Percentiles rank a stretch among this genome's conserved stretches.
Evolutionary conservation across 1,140 invertebrate species (phyloP).

Genomic region (Tetramorium alpestre): DNA sequence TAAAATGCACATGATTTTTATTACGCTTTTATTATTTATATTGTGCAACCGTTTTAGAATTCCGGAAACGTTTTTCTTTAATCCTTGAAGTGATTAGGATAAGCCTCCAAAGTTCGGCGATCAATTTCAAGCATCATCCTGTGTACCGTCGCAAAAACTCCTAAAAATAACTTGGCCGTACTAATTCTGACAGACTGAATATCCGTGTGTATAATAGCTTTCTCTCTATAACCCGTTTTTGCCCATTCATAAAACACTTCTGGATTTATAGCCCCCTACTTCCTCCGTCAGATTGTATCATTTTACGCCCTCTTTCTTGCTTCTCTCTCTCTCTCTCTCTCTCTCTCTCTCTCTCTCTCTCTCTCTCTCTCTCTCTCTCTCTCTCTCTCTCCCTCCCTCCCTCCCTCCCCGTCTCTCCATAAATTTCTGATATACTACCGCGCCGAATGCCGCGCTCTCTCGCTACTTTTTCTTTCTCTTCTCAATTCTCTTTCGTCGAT

Average conservation of each 20-base stretch:
- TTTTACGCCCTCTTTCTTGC: slow-evolving; percentile 2
- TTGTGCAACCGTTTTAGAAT: background rate
- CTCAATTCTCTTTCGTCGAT: slow-evolving; percentile 33
- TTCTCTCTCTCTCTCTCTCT: background rate
- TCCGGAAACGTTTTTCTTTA: background rate
- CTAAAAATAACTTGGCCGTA: background rate
- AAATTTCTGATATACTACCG: slow-evolving; percentile 8
- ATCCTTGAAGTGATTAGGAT: background rate
- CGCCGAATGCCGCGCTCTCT: background rate
- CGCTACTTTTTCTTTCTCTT: background rate
- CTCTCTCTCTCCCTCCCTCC: background rate
- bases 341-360: slow-evolving; percentile 21
- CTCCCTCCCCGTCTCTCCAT: slow-evolving; percentile 20
- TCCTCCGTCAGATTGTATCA: slow-evolving; percentile 25
- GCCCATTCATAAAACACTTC: background rate
- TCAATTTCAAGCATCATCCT: background rate
- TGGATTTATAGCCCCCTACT: background rate
- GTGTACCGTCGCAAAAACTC: background rate
- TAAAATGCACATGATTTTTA: background rate
- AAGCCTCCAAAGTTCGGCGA: background rate
- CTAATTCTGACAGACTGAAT: slow-evolving; percentile 6
- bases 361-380: slow-evolving; percentile 14
- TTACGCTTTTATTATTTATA: background rate
- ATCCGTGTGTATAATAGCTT: background rate
- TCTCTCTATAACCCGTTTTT: slow-evolving; percentile 5